A percentile compares a stretch with the other conserved stretches of the same genome.
Conservation (phyloP, 1,140 invertebrate species). For the Pseudobourletiella spinata region DNA sequence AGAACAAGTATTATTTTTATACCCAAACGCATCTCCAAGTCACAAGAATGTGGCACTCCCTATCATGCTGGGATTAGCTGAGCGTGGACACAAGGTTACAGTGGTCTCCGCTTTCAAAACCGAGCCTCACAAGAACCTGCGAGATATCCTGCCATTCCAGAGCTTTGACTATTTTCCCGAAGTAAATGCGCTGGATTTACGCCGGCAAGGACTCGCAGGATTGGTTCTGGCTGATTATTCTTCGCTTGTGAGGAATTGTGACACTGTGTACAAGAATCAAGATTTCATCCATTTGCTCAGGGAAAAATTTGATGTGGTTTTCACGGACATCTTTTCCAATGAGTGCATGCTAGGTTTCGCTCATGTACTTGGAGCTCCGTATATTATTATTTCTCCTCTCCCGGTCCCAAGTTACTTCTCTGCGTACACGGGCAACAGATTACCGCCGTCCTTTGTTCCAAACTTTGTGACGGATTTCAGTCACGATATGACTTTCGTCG, state of each 20-base stretch:
- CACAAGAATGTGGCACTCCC: neutral
- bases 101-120: neutral
- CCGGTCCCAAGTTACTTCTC: neutral
- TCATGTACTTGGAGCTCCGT: constrained; percentile 7
- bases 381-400: constrained; percentile 1
- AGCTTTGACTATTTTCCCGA: neutral
- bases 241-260: neutral
- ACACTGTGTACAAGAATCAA: neutral
- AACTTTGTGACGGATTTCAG: neutral
- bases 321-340: constrained; percentile 7
- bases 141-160: neutral
- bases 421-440: constrained; percentile 1
- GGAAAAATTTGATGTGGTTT: constrained; percentile 16
- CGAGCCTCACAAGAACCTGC: neutral
- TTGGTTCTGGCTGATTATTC: neutral
- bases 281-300: constrained; percentile 8
- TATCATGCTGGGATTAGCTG: neutral
- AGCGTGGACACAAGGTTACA: neutral
- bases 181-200: neutral
- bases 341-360: constrained; percentile 14
- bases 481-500: constrained; percentile 21
- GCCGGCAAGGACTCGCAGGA: neutral
- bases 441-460: constrained; percentile 17
- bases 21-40: neutral
- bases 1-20: no score